Percentiles rank a stretch among this genome's conserved stretches.
phyloP scores from a whole-genome alignment of 2,113 vertebrate species.

The Archilochus colubris region DNA sequence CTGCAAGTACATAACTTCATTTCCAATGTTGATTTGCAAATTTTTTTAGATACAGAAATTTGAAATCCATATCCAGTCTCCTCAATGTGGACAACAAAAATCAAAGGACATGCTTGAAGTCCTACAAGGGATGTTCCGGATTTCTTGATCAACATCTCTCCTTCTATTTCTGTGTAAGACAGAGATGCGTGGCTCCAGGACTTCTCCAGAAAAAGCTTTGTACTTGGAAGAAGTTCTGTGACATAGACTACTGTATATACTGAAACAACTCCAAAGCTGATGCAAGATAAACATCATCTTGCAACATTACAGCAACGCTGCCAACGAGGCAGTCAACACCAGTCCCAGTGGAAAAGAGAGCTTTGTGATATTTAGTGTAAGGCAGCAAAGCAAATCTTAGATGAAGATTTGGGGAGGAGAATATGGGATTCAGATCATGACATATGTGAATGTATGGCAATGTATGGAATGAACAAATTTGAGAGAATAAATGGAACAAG shows the following conservation, averaged over 20 bases:
- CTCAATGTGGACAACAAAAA: neutral
- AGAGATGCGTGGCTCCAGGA: neutral
- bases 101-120: neutral
- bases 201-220: neutral
- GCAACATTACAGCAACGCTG: neutral
- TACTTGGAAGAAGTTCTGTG: neutral
- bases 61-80: neutral
- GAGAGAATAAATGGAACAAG: neutral
- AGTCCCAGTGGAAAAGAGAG: neutral
- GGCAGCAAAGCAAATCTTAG: neutral
- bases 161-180: neutral
- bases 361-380: neutral
- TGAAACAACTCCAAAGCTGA: neutral
- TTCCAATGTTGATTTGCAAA: neutral
- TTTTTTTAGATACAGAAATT: neutral
- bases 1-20: neutral
- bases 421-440: neutral
- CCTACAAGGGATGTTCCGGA: neutral
- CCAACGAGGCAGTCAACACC: neutral
- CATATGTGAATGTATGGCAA: neutral
- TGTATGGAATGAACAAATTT: neutral
- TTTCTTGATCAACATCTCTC: neutral
- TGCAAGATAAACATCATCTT: neutral
- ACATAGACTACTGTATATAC: neutral
- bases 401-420: neutral